Base-by-base conservation (phyloP, 2,113 vertebrate genomes). In the Erinaceus europaeus region DNA sequence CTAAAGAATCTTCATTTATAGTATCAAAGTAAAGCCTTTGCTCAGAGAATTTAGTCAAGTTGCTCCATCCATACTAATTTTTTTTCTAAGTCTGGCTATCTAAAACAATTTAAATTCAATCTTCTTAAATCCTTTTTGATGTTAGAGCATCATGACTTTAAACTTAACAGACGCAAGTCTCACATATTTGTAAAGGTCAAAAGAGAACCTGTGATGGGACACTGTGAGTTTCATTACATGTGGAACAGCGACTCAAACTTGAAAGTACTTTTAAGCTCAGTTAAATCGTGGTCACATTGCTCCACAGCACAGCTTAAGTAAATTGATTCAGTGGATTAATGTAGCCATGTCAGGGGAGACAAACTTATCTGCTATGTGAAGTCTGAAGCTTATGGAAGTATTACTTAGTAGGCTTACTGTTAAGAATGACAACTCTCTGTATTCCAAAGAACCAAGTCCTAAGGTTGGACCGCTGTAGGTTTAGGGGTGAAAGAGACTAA, bases 251-350 rank as follows among this genome's bases (percentile, higher is more conserved):
- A 64, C 72, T 90, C 48, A 34, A 34, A 87, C 81, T 82, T 89
- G 38, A 93, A 86, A 90, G 92, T 44, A 53, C 32, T 65, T 94
- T 87, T 83, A 90, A 93, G 89, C 74, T 93, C 74, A 87, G 74
- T 89, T 79, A 92, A 93, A 87, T 88, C 21, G 0, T 69, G 77
- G 44, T 75, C 1, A 0, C 36, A 1, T 76, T 90, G 81, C 87
- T 71, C 6, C 80, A 87, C 53, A 89, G 84, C 46, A 29, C 59
- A 89, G 91, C 89, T 95, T 76, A 69, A 95, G 88, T 38, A 88
- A 92, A 59, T 92, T 87, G 96, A 95, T 97, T 91, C 92, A 72
- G 44, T 92, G 94, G 95, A 96, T 97, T 94, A 93, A 87, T 89
- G 77, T 82, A 53, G 69, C 88, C 93, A 78, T 80, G 86, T 72